Conservation (phyloP, 1,140 invertebrate species). For the Trachymyrmex cornetzi region DNA sequence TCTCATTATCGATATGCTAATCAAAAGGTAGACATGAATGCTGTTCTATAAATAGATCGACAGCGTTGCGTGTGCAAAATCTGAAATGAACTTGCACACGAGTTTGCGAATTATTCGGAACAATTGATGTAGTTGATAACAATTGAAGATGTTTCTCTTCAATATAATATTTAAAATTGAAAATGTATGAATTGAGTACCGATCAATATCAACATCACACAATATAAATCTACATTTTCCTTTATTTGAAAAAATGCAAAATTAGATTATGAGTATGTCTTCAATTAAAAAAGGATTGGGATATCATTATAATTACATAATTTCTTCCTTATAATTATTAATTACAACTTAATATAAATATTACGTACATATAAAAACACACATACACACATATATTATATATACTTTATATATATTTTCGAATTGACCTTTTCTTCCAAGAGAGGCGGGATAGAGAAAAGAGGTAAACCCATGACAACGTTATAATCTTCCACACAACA, state of each 20-base stretch:
- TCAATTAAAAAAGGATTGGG: neutral
- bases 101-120: neutral
- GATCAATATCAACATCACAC: neutral
- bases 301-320: neutral
- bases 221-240: neutral
- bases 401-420: neutral
- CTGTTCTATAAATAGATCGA: conserved; percentile 42
- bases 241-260: neutral
- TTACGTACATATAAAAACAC: too few species aligned
- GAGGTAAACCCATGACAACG: neutral
- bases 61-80: conserved; percentile 6
- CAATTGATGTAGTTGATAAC: neutral
- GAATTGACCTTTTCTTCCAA: neutral
- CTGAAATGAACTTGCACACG: conserved; percentile 13
- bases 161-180: neutral
- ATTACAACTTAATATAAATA: neutral
- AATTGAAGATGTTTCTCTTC: neutral
- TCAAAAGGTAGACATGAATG: conserved; percentile 39
- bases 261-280: neutral
- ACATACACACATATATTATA: too few species aligned
- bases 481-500: conserved; percentile 18
- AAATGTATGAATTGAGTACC: neutral
- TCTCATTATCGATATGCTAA: conserved; percentile 50
- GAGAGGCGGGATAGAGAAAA: neutral
- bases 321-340: neutral